These are phyloP conservation scores for Myripristis jacobus DNA, from an alignment of 2,797 vertebrate genomes.

Conservation along the genomic window DNA sequence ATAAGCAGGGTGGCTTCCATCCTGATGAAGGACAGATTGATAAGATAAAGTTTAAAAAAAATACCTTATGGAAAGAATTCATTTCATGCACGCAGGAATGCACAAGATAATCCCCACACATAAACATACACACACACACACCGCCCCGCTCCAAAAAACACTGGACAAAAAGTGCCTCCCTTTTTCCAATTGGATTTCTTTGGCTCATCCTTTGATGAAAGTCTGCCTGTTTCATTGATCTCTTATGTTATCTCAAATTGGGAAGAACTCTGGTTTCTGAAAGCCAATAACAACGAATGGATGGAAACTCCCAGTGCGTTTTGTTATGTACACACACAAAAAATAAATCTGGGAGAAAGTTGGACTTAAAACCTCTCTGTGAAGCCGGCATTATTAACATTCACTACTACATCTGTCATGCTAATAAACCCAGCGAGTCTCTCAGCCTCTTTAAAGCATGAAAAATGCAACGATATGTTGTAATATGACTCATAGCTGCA, in stretches of 20 bases:
- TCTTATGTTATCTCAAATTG: slow-evolving; percentile 46
- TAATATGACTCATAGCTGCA: neutral
- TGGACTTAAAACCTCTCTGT: neutral
- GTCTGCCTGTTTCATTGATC: slow-evolving; percentile 48
- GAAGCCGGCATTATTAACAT: neutral
- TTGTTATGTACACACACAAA: neutral
- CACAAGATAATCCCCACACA: slow-evolving; percentile 36
- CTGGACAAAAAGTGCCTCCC: slow-evolving; percentile 39
- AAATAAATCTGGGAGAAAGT: neutral
- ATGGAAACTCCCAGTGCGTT: slow-evolving; percentile 10
- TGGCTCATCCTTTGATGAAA: slow-evolving; percentile 42
- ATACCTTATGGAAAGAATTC: slow-evolving; percentile 22
- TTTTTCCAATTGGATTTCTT: slow-evolving; percentile 50
- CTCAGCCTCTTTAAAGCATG: slow-evolving; percentile 20
- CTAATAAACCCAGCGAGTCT: slow-evolving; percentile 34
- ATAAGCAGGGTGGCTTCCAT: slow-evolving; percentile 15
- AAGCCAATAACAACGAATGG: slow-evolving; percentile 16
- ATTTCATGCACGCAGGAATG: slow-evolving; percentile 14
- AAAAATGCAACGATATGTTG: slow-evolving; percentile 19
- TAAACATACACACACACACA: slow-evolving; percentile 2
- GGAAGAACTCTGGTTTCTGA: slow-evolving; percentile 4
- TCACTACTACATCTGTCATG: slow-evolving; percentile 27
- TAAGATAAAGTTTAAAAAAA: slow-evolving; percentile 28
- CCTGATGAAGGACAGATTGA: slow-evolving; percentile 31
- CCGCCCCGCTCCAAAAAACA: slow-evolving; percentile 1